Base-by-base conservation (phyloP, 2,888 invertebrate species). In the Alsophila aescularia region DNA sequence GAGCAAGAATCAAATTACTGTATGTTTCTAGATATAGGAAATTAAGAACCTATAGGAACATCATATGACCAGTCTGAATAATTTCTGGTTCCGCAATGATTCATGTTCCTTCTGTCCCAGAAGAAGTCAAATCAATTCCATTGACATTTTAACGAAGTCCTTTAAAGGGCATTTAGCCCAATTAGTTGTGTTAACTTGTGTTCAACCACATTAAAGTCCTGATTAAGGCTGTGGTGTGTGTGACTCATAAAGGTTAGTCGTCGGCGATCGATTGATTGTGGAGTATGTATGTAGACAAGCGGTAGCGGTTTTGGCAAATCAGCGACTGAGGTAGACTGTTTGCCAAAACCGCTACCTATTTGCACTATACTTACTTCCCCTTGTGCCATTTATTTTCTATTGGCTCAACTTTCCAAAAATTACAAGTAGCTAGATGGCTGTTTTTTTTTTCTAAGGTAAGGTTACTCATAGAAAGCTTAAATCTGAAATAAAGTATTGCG, bases 151-250 rank as follows among this genome's bases (percentile, higher is more conserved):
- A 71, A 77, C 72, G 73, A 70, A 63, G 55, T 36, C 85, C 73
- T 72, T 81, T 71, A 73, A 77, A 69, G 84, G 83, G 67, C 74
- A 83, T 87, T 85, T 84, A 60, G 57, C 77, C 87, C 88, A 89
- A 89, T 89, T 87, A 89, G 78, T 65, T 52, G 53, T 63, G 55
- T 69, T 70, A 66, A 88, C 77, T 65, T 52, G 53, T 63, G 55
- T 69, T 70, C 66, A 64, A 68, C 52, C 52, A 59, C 58, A 55
- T 66, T 66, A 61, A 66, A 51, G 51, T 24, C 27, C 67, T 68
- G 69, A 74, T 75, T 77, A 75, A 74, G 58, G 67, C 68, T 68
- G 66, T 48, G 52, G 60, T 66, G 58, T 69, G 58, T 69, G 62
- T 82, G 82, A 81, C 63, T 79, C 81, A 83, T 64, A 58, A 64